phyloP scores from a whole-genome alignment of 2,113 vertebrate genomes.

The Litocranius walleri region DNA sequence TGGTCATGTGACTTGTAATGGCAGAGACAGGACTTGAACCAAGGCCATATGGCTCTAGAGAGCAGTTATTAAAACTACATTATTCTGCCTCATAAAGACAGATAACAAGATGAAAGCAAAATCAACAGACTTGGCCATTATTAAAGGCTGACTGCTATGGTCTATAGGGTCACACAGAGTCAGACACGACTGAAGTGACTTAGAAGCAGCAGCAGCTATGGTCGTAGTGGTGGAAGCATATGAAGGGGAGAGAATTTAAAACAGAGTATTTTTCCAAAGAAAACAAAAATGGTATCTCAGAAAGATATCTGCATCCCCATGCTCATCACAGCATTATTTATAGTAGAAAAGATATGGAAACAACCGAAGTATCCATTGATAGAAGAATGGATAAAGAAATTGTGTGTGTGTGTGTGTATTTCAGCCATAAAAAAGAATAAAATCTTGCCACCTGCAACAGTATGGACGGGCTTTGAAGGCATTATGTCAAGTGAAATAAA shows the following conservation, averaged over 20 bases:
- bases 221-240: neutral
- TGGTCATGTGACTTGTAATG: neutral
- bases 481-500: neutral
- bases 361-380: neutral
- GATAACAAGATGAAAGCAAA: neutral
- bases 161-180: neutral
- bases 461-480: neutral
- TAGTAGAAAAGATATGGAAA: neutral
- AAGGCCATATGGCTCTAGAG: neutral
- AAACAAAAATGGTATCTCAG: neutral
- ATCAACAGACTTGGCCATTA: neutral
- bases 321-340: neutral
- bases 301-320: neutral
- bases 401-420: neutral
- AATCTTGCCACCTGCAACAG: neutral
- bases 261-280: neutral
- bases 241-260: neutral
- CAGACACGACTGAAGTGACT: fast-evolving
- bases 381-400: neutral
- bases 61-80: neutral
- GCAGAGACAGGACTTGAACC: neutral
- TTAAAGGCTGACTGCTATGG: neutral
- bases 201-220: too few relatives aligned
- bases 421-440: neutral
- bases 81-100: neutral